Evolutionary conservation across 2,113 vertebrate genomes (phyloP).

Genomic region (Herpailurus yagouaroundi): DNA sequence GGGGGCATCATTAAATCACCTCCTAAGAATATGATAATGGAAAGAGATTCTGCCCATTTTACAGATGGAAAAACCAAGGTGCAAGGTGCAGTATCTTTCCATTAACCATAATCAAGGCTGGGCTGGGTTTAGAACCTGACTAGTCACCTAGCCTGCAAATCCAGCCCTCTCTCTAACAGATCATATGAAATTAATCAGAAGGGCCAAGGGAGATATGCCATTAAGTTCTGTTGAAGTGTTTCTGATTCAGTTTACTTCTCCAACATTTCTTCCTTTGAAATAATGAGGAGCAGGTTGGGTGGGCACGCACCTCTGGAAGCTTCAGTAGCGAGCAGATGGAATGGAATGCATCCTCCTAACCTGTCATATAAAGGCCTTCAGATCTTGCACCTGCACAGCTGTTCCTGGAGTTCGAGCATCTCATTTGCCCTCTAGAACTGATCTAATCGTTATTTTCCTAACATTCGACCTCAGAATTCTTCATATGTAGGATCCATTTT

Average conservation of each 20-base stretch:
- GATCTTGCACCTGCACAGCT: background rate
- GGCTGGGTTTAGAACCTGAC: background rate
- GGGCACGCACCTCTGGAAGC: background rate
- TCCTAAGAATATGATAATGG: background rate
- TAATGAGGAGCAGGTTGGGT: background rate
- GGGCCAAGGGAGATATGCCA: background rate
- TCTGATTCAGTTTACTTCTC: background rate
- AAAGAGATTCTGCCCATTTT: slow-evolving; percentile 10
- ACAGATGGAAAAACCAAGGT: background rate
- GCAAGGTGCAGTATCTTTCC: background rate
- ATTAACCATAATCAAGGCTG: background rate
- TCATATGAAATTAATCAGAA: background rate
- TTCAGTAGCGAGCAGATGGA: background rate
- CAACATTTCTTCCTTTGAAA: background rate
- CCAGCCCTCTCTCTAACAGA: background rate
- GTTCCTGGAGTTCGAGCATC: background rate
- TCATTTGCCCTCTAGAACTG: background rate
- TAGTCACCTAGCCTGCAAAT: background rate
- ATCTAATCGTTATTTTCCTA: background rate
- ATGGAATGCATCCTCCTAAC: background rate
- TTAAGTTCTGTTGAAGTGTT: background rate
- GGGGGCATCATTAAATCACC: background rate
- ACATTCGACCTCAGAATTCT: background rate
- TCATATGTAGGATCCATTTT: background rate
- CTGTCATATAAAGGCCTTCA: background rate